These are phyloP conservation scores for Nomada fabriciana DNA, from an alignment of 2,888 invertebrate species.

Conservation along the genomic window DNA sequence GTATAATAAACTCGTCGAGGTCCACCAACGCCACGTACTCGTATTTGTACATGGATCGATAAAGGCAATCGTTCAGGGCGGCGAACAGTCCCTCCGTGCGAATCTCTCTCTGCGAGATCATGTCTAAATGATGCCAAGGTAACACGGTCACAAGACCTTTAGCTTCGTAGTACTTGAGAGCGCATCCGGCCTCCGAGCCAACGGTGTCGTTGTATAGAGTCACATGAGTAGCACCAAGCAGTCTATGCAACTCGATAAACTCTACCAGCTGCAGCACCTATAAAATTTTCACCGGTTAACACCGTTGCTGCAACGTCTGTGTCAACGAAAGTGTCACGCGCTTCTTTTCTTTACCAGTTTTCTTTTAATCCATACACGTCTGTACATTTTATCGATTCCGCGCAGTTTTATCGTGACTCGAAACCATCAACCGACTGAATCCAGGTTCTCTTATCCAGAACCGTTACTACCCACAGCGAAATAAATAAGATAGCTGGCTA, in stretches of 20 bases:
- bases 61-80: constrained; percentile 96
- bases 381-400: constrained; percentile 4
- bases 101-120: constrained; percentile 95
- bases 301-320: background rate
- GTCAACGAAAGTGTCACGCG: background rate
- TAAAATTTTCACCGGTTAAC: constrained; percentile 24
- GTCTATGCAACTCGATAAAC: constrained; percentile 94
- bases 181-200: constrained; percentile 91
- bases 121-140: constrained; percentile 92
- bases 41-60: constrained; percentile 94
- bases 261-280: constrained; percentile 93
- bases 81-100: constrained; percentile 97
- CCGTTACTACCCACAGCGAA: constrained; percentile 9
- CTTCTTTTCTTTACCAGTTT: background rate
- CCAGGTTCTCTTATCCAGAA: constrained; percentile 13
- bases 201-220: constrained; percentile 96
- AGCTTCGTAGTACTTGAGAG: constrained; percentile 89
- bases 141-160: constrained; percentile 89
- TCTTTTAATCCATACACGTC: background rate
- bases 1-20: constrained; percentile 95
- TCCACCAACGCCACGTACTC: constrained; percentile 94
- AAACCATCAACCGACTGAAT: background rate
- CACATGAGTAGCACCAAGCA: constrained; percentile 94
- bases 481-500: constrained; percentile 4
- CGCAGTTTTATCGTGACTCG: constrained; percentile 7